Percentiles rank a stretch among this genome's conserved stretches.
These are phyloP conservation scores for Stegodyphus mimosarum DNA, from an alignment of 1,140 invertebrate species.

Conservation along the genomic window DNA sequence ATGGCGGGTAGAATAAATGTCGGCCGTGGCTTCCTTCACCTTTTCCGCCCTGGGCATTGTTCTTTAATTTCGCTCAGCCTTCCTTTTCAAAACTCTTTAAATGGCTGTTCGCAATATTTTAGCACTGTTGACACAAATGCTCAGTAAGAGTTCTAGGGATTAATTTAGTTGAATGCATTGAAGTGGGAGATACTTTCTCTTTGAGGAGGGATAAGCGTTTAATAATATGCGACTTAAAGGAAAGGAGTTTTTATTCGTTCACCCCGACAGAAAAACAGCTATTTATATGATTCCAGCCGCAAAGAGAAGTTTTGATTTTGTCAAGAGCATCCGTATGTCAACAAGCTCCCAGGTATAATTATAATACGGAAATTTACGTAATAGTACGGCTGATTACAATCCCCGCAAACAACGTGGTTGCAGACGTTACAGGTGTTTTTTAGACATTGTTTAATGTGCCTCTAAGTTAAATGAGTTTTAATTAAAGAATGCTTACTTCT, in stretches of 20 bases:
- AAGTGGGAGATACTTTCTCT: constrained; percentile 13
- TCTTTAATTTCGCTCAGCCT: constrained; percentile 46
- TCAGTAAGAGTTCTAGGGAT: constrained; percentile 30
- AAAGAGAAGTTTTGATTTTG: constrained; percentile 25
- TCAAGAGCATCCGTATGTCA: constrained; percentile 13
- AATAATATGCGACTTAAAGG: constrained; percentile 24
- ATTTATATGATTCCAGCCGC: constrained; percentile 28
- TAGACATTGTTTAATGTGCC: constrained; percentile 27
- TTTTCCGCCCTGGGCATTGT: constrained; percentile 48
- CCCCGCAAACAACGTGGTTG: constrained; percentile 9
- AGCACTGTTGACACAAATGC: constrained; percentile 51
- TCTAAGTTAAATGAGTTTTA: constrained; percentile 51
- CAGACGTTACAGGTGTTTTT: constrained; percentile 11
- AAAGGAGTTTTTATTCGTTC: constrained; percentile 27
- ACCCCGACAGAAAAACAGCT: constrained; percentile 18
- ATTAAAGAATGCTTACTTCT: constrained; percentile 41
- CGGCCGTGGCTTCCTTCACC: constrained; percentile 17
- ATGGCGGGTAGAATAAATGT: constrained; percentile 31
- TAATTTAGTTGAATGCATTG: constrained; percentile 44
- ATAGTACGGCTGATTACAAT: constrained; percentile 20
- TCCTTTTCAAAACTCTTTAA: constrained; percentile 40
- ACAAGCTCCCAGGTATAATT: constrained; percentile 40
- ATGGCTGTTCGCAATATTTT: constrained; percentile 48
- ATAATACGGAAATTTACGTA: constrained; percentile 43
- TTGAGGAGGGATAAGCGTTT: constrained; percentile 24